Conservation (phyloP, 1,140 invertebrate genomes). For the Streblospio benedicti region DNA sequence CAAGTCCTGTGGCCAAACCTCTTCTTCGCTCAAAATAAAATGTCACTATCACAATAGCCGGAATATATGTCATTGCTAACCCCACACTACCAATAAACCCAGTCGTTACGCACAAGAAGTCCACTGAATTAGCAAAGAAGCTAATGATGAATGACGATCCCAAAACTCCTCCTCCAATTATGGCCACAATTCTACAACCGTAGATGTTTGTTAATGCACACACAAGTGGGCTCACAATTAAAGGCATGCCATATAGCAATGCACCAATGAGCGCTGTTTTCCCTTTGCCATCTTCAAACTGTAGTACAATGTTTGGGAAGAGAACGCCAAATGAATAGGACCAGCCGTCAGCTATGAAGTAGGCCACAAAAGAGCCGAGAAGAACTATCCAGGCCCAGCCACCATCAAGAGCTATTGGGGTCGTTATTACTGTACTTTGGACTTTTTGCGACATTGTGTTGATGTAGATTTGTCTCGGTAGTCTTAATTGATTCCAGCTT, state of each 20-base stretch:
- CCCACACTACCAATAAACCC: slow-evolving; percentile 76
- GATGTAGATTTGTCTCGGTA: no score
- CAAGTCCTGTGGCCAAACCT: slow-evolving; percentile 77
- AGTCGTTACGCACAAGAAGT: slow-evolving; percentile 68
- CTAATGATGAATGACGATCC: slow-evolving; percentile 64
- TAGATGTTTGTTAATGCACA: slow-evolving; percentile 71
- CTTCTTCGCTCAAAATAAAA: slow-evolving; percentile 77
- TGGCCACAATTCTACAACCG: slow-evolving; percentile 76
- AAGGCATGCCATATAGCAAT: slow-evolving; percentile 15
- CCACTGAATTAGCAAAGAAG: slow-evolving; percentile 64
- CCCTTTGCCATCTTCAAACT: slow-evolving; percentile 73
- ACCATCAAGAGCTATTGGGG: not conserved
- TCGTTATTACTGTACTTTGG: no score
- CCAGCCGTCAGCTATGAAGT: slow-evolving; percentile 17
- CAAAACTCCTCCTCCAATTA: slow-evolving; percentile 67
- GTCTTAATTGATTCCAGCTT: no score
- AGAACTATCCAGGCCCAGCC: slow-evolving; percentile 14
- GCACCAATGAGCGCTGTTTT: slow-evolving; percentile 55
- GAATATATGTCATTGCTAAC: slow-evolving; percentile 75
- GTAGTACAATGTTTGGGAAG: slow-evolving; percentile 59
- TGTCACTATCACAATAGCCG: slow-evolving; percentile 73
- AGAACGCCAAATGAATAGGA: slow-evolving; percentile 16
- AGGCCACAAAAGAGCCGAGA: slow-evolving; percentile 14
- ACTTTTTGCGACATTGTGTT: no score
- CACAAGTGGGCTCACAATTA: slow-evolving; percentile 64